These are phyloP conservation scores for Leptinotarsa haldemani DNA, from an alignment of 2,888 invertebrate species.

Conservation along the genomic window DNA sequence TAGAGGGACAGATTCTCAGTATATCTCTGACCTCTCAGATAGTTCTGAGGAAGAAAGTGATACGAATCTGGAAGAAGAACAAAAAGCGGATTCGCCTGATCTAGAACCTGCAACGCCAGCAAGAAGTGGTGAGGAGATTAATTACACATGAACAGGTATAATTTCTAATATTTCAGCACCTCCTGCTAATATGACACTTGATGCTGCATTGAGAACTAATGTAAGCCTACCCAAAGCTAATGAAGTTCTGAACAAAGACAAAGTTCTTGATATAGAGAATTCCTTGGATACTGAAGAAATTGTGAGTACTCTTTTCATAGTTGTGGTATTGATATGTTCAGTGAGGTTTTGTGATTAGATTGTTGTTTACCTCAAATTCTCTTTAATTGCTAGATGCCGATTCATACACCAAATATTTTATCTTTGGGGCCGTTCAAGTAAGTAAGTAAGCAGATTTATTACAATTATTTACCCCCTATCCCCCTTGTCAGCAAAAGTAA, in stretches of 20 bases:
- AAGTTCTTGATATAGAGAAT: conserved; percentile 63
- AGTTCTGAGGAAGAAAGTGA: conserved; percentile 26
- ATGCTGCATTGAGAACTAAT: conserved; percentile 40
- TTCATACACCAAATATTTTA: too few relatives aligned
- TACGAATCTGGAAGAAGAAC: not conserved
- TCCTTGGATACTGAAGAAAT: conserved; percentile 67
- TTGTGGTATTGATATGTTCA: too few relatives aligned
- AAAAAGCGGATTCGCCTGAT: not conserved
- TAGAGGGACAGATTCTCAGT: conserved; percentile 24
- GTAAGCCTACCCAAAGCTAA: conserved; percentile 34
- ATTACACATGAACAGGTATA: not conserved
- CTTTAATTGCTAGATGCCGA: too few relatives aligned
- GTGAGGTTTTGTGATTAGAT: too few relatives aligned
- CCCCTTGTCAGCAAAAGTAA: too few relatives aligned
- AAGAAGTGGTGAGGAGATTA: not conserved
- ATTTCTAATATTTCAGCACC: not conserved
- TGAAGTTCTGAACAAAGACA: conserved; percentile 49
- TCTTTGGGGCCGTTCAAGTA: too few relatives aligned
- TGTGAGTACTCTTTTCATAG: conserved; percentile 52
- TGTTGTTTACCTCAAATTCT: too few relatives aligned
- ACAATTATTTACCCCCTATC: too few relatives aligned
- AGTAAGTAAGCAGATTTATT: too few relatives aligned
- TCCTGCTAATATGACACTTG: conserved; percentile 28
- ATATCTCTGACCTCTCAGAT: conserved; percentile 27
- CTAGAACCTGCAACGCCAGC: not conserved